phyloP scores from a whole-genome alignment of 1,140 invertebrate species.

The Coenobita brevimanus region DNA sequence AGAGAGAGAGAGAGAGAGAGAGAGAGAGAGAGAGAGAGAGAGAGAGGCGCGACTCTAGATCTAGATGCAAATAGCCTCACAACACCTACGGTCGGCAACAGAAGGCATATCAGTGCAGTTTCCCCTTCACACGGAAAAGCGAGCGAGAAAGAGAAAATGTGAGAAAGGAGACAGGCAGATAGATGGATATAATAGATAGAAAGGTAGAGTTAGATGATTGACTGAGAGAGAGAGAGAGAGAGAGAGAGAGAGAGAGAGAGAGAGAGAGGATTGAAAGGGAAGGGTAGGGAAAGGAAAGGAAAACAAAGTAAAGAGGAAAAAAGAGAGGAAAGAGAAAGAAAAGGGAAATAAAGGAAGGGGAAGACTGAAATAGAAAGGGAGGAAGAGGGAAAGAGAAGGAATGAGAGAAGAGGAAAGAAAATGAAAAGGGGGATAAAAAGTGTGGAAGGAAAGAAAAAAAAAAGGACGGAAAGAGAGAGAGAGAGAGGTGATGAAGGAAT shows the following conservation, averaged over 20 bases:
- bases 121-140: too few species aligned
- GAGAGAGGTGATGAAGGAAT: neutral
- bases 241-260: constrained; percentile 19
- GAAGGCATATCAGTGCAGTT: too few species aligned
- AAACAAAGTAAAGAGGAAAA: neutral
- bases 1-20: too few species aligned
- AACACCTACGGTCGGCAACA: too few species aligned
- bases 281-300: neutral
- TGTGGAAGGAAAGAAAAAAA: neutral
- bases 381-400: neutral
- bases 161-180: neutral
- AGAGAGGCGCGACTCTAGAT: too few species aligned
- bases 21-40: too few species aligned
- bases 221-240: neutral
- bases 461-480: neutral
- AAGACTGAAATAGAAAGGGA: neutral
- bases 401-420: neutral
- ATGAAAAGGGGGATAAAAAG: neutral
- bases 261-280: neutral
- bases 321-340: neutral
- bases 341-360: neutral
- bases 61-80: too few species aligned
- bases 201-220: neutral
- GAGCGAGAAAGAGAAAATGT: too few species aligned
- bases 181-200: neutral